phyloP scores from a whole-genome alignment of 2,888 invertebrate species.

The Dynastes maya region DNA sequence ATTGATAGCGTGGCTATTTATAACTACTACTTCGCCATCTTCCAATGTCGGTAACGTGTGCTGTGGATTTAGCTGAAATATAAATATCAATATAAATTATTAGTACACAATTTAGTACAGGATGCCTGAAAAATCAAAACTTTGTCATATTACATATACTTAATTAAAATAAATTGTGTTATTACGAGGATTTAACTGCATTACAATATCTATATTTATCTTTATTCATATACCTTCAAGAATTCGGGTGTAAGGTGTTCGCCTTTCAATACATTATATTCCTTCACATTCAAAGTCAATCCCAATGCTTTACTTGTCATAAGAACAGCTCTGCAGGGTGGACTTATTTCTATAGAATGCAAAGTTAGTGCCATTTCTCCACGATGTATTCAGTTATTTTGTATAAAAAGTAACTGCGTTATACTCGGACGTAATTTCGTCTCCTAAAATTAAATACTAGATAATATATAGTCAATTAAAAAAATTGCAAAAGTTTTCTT shows the following conservation, averaged over 20 bases:
- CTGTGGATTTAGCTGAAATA: neutral
- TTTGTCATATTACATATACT: too few relatives aligned
- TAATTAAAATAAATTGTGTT: too few relatives aligned
- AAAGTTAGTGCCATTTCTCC: conserved; percentile 56
- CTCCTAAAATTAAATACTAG: neutral
- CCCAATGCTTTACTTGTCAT: conserved; percentile 67
- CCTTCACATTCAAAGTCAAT: conserved; percentile 66
- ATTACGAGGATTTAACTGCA: too few relatives aligned
- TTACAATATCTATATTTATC: too few relatives aligned
- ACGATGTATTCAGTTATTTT: neutral
- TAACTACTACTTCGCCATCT: conserved; percentile 72
- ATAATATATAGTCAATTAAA: neutral
- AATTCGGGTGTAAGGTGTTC: conserved; percentile 70
- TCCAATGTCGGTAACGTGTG: conserved; percentile 73
- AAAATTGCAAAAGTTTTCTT: neutral
- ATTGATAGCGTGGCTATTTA: conserved; percentile 72
- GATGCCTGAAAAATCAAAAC: too few relatives aligned
- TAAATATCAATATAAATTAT: too few relatives aligned
- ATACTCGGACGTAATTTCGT: neutral
- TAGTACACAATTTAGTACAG: too few relatives aligned
- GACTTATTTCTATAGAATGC: conserved; percentile 63
- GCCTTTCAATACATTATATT: conserved; percentile 65
- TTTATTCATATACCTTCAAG: conserved; percentile 63
- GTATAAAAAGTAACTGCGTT: neutral
- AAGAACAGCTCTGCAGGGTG: conserved; percentile 68